Evolutionary conservation across 2,113 vertebrate species (phyloP).

Genomic region (Holacanthus passer): DNA sequence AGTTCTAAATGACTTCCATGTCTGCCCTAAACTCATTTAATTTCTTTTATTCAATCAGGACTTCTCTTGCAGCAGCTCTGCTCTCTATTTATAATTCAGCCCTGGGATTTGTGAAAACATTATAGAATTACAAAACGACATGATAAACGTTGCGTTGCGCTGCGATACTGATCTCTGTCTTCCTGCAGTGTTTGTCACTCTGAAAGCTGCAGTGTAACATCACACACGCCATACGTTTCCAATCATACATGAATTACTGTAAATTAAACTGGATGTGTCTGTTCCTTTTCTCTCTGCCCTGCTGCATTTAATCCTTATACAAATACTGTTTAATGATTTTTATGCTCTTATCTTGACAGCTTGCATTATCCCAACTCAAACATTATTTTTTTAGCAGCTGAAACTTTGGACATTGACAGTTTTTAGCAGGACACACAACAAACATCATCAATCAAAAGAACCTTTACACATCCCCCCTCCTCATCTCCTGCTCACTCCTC

Average conservation of each 20-base stretch:
- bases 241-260: slow-evolving; percentile 6
- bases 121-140: slow-evolving; percentile 50
- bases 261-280: slow-evolving; percentile 28
- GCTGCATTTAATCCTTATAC: not conserved
- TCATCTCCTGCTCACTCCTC: not conserved
- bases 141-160: slow-evolving; percentile 27
- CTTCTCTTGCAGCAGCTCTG: slow-evolving; percentile 40
- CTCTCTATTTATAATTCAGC: slow-evolving; percentile 25
- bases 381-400: not conserved
- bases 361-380: not conserved
- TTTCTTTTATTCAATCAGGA: slow-evolving; percentile 57
- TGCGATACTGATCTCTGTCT: not conserved
- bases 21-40: slow-evolving; percentile 40
- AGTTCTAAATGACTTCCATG: slow-evolving; percentile 21
- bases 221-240: not conserved
- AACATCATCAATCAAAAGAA: not conserved
- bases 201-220: slow-evolving; percentile 23
- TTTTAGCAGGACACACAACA: not conserved
- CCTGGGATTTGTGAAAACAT: slow-evolving; percentile 56
- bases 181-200: slow-evolving; percentile 33
- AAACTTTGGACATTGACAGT: not conserved
- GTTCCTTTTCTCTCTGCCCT: slow-evolving; percentile 1
- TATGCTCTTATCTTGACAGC: not conserved
- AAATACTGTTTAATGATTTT: slow-evolving; percentile 1
- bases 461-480: not conserved